Percentiles rank a stretch among this genome's conserved stretches.
These are phyloP conservation scores for Vireo altiloquus DNA, from an alignment of 2,113 vertebrate genomes.

Conservation along the genomic window DNA sequence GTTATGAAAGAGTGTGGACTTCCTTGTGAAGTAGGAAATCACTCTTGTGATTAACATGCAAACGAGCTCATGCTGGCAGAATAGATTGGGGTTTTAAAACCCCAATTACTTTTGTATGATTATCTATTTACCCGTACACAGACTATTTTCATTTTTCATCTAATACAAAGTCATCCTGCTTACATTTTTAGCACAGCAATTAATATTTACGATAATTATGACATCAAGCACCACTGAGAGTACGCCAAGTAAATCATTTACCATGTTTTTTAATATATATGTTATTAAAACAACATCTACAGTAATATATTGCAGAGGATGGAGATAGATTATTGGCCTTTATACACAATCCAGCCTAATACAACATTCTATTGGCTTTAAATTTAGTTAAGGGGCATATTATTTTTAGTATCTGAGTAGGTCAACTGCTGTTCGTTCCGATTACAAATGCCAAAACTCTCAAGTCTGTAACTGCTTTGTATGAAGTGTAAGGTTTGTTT, in stretches of 20 bases:
- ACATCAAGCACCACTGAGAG: conserved; percentile 76
- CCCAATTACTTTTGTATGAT: conserved; percentile 99
- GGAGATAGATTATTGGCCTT: conserved; percentile 27
- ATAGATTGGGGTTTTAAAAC: conserved; percentile 99
- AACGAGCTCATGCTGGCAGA: conserved; percentile 99
- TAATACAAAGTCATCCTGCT: conserved; percentile 83
- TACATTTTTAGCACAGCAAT: conserved; percentile 83
- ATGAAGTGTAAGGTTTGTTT: conserved; percentile 64
- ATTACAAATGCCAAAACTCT: conserved; percentile 58
- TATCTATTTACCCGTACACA: conserved; percentile 99
- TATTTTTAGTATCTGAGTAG: conserved; percentile 61
- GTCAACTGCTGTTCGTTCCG: conserved; percentile 9
- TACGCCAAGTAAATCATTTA: conserved; percentile 68
- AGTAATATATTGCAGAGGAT: conserved; percentile 41
- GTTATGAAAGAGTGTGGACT: conserved; percentile 96
- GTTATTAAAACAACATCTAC: conserved; percentile 61
- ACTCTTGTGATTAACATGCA: conserved; percentile 99
- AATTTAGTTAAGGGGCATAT: conserved; percentile 56
- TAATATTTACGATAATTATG: conserved; percentile 84
- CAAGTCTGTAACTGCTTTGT: conserved; percentile 59
- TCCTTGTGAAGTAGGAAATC: conserved; percentile 96
- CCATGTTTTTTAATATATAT: conserved; percentile 55
- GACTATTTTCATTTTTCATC: conserved; percentile 97
- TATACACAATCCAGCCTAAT: conserved; percentile 43
- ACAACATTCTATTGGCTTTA: conserved; percentile 34